Evolutionary conservation across 2,888 invertebrate species (phyloP).

Genomic region (Pseudoips prasinana): DNA sequence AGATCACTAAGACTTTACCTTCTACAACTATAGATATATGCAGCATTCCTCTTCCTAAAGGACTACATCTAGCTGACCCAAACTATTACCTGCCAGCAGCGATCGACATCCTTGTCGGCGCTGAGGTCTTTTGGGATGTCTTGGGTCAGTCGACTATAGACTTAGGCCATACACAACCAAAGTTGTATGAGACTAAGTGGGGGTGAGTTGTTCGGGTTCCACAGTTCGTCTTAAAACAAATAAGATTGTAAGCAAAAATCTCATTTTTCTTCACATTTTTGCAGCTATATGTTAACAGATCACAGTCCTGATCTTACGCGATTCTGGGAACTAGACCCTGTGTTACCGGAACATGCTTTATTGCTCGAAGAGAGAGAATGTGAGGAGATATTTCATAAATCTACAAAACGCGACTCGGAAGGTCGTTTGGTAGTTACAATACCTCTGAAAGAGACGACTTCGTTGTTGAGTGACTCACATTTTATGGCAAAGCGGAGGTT

Average conservation of each 20-base stretch:
- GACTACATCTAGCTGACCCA: constrained; percentile 2
- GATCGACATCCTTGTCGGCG: constrained; percentile 15
- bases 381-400: constrained; percentile 4
- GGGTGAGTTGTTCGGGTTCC: constrained; percentile 6
- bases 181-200: constrained; percentile 1
- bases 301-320: not conserved
- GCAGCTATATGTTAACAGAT: constrained; percentile 1
- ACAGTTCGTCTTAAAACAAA: too few species aligned
- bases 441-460: constrained; percentile 2
- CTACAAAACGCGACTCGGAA: not conserved
- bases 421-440: constrained; percentile 5
- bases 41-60: not conserved
- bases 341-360: not conserved
- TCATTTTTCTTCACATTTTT: not conserved
- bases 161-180: constrained; percentile 3
- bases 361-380: constrained; percentile 1
- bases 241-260: not conserved
- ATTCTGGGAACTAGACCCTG: constrained; percentile 7
- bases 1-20: constrained; percentile 2
- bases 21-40: not conserved
- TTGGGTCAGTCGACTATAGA: not conserved
- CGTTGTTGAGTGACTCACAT: constrained; percentile 2
- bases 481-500: constrained; percentile 1
- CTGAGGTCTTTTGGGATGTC: constrained; percentile 13
- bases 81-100: constrained; percentile 1